Evolutionary conservation across 2,797 vertebrate genomes (phyloP), one percentile per base, ranked within the genome.

Genomic region (Australoheros facetus): DNA sequence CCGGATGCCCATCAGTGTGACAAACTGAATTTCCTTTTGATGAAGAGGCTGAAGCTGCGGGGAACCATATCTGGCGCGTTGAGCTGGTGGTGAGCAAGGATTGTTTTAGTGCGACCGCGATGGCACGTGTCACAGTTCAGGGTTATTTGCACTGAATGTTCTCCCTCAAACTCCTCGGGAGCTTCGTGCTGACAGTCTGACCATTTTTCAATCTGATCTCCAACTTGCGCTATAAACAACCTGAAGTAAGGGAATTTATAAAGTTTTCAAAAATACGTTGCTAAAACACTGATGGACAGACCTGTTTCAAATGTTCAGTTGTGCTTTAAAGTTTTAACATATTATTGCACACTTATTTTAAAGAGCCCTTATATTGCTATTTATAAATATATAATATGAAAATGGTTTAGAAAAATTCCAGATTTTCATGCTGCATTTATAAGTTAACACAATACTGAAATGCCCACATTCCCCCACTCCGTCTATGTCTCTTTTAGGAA

Each of bases 401-500:
- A 48, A 17, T 17, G 14, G 45, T 48, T 48, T 48, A 12, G 5
- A 48, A 66, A 16, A 66, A 66, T 66, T 66, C 39, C 39, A 66
- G 39, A 66, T 66, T 42, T 48, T 66, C 28, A 26, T 64, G 21
- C 21, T 10, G 4, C 21, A 11, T 64, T 26, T 64, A 45, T 26
- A 64, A 26, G 17, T 64, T 17, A 45, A 45, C 16, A 28, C 23
- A 48, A 1, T 28, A 28, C 23, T 66, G 21, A 28, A 66, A 66
- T 34, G 1, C 16, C 19, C 17, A 56, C 39, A 3, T 45, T 16
- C 9, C 42, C 26, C 26, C 26, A 26, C 53, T 60, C 39, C 37
- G 3, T 23, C 16, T 59, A 59, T 26, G 48, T 62, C 64, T 75
- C 73, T 75, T 82, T 28, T 54, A 99, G 98, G 98, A 85, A 99